Percentiles rank a stretch among this genome's conserved stretches.
phyloP scores from a whole-genome alignment of 1,140 invertebrate genomes.

The Drosophila athabasca region DNA sequence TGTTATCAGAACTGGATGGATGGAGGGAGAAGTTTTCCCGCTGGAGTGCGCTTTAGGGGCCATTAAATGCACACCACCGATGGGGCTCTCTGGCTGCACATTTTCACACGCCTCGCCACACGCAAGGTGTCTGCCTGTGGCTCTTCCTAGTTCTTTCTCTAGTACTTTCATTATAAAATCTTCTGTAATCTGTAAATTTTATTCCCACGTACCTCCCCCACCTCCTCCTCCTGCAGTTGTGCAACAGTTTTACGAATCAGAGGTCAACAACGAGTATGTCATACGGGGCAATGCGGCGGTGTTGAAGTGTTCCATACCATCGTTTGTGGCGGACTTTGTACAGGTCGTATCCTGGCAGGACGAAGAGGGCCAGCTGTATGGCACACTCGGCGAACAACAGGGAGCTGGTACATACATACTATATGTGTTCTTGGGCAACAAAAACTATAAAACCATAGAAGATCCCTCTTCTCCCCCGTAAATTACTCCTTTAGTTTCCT shows the following conservation, averaged over 20 bases:
- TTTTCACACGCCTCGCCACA: slow-evolving; percentile 65
- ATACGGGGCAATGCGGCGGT: slow-evolving; percentile 88
- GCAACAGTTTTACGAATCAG: slow-evolving; percentile 91
- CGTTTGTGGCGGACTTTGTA: slow-evolving; percentile 89
- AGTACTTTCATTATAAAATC: slow-evolving; percentile 40
- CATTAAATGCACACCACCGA: slow-evolving; percentile 55
- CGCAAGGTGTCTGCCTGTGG: slow-evolving; percentile 44
- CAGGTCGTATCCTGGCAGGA: slow-evolving; percentile 87
- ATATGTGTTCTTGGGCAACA: not conserved
- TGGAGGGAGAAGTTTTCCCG: slow-evolving; percentile 47
- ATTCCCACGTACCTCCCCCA: slow-evolving; percentile 14
- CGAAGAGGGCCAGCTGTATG: slow-evolving; percentile 85
- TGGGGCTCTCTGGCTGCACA: slow-evolving; percentile 20
- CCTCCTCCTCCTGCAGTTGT: slow-evolving; percentile 85
- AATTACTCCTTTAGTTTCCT: slow-evolving; percentile 10
- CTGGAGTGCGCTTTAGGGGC: slow-evolving; percentile 61
- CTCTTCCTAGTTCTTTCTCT: not conserved
- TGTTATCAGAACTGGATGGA: slow-evolving; percentile 52
- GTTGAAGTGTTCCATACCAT: slow-evolving; percentile 88
- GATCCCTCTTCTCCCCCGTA: slow-evolving; percentile 8
- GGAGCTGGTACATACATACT: slow-evolving; percentile 51
- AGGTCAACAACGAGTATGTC: slow-evolving; percentile 90
- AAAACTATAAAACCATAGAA: slow-evolving; percentile 7
- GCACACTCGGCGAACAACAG: slow-evolving; percentile 75
- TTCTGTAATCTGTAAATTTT: slow-evolving; percentile 17